Base-by-base conservation (phyloP, 2,888 invertebrate genomes). In the Artemia sinica region DNA sequence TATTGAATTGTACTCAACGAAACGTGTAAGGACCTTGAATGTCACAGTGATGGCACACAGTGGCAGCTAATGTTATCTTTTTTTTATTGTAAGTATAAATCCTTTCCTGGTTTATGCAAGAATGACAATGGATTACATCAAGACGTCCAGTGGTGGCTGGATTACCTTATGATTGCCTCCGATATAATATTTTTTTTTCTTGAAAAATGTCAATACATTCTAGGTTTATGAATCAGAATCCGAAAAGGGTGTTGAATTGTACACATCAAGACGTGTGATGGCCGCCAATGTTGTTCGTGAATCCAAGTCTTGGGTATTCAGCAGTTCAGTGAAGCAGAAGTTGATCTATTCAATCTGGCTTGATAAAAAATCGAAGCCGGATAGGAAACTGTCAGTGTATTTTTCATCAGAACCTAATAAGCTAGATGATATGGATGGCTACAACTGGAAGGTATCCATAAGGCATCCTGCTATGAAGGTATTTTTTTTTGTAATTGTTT, bases 361-460 rank as follows among this genome's bases (percentile, higher is more conserved):
- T 68, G 86, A 90, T 78, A 86, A 87, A 76, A 83, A 83, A 74
- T 82, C 82, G 69, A 83, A 84, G 72, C 86, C 87, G 0, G 81
- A 84, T n/a, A 83, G 85, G 72, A 87, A 85, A 75, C 81, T 67
- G 78, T 77, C 0, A 72, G 82, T 58, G 78, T 79, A 7, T 75
- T 82, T 2, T 78, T 78, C 3, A 84, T 84, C 3, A 83, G 85
- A 72, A 74, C 84, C 0, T 84, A 83, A 72, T 67, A 70, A 70
- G 49, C 49, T 68, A n/a, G 68, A 50, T 49, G 68, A 68, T 13
- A 68, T 70, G 70, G 70, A 70, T 41, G 70, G 70, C 14, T 65
- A 28, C 13, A 49, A 63, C 10, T 52, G 58, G n/a, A 41, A 49
- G 8, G 52, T 65, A 28, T 50, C 66, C 41, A 83, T 88, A 72